Conservation (phyloP, 1,140 invertebrate species). For the Sitophilus oryzae region DNA sequence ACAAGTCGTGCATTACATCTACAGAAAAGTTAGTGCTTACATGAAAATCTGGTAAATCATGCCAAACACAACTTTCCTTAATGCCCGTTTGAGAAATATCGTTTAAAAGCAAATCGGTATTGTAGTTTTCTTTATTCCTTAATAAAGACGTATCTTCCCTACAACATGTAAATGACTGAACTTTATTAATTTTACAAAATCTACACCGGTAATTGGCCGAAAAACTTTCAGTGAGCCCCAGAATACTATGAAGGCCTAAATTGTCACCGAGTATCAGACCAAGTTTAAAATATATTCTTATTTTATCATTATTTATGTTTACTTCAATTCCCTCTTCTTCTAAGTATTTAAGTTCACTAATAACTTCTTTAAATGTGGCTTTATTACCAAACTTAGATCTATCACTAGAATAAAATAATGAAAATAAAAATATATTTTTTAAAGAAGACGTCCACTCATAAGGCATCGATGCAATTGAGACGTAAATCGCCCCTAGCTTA, state of each 20-base stretch:
- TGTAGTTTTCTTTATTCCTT: conserved; percentile 1
- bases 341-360: conserved; percentile 1
- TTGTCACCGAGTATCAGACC: conserved; percentile 1
- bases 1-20: conserved; percentile 1
- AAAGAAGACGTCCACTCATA: background rate
- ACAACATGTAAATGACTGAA: background rate
- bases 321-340: background rate
- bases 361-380: conserved; percentile 1
- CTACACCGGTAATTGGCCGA: background rate
- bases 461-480: background rate
- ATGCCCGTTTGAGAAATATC: background rate
- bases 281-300: background rate
- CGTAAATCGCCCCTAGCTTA: conserved; percentile 8
- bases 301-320: background rate
- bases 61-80: background rate
- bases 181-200: conserved; percentile 1
- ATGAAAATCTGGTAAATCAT: conserved; percentile 4
- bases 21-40: conserved; percentile 1
- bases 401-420: conserved; percentile 2
- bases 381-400: conserved; percentile 7
- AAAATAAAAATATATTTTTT: conserved; percentile 12
- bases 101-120: background rate
- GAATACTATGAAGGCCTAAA: background rate
- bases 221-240: background rate
- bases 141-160: background rate